Evolutionary conservation across 2,888 invertebrate species (phyloP), one percentile per base, ranked within the genome.

Genomic region (Argynnis bischoffii): DNA sequence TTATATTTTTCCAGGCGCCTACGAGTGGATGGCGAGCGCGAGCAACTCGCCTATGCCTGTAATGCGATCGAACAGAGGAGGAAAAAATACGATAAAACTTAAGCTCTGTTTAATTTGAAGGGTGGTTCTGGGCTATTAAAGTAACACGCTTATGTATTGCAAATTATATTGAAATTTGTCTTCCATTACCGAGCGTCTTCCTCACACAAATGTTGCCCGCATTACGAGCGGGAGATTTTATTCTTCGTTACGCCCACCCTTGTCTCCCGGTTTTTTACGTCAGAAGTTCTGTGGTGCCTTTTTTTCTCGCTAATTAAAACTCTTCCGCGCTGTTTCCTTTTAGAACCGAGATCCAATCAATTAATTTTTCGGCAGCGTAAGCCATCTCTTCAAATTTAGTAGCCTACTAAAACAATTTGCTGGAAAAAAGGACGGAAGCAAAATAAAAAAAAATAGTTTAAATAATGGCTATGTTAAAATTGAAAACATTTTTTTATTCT

Each of bases 111-210:
- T 93, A 93, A 93, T 93, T 93, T 93, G 93, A 91, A 90, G 92
- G 93, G 92, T 92, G 93, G 93, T 93, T 93, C 92, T 90, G 92
- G 93, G 89, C 93, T 93, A 93, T 93, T 93, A 93, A 93, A 92
- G 92, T 93, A 93, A 92, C 92, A 93, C 93, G 93, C 93, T 92
- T 93, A 93, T 93, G 93, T 93, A 93, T 92, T 93, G 92, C 92
- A 93, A 93, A 93, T 93, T 92, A 93, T 93, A 93, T 93, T 92
- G 93, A 93, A 92, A 92, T 92, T 92, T 92, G 92, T 92, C 92
- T 92, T 92, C 92, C 91, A 92, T 92, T 92, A 92, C 92, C 87
- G 88, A 87, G 89, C 87, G 87, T 87, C 90, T 92, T 92, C 90
- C 91, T 92, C 88, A 92, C 92, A 92, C 92, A 92, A 92, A 92